Evolutionary conservation across 2,113 vertebrate species (phyloP), one percentile per base, ranked within the genome.

Genomic region (Corythaixoides concolor): DNA sequence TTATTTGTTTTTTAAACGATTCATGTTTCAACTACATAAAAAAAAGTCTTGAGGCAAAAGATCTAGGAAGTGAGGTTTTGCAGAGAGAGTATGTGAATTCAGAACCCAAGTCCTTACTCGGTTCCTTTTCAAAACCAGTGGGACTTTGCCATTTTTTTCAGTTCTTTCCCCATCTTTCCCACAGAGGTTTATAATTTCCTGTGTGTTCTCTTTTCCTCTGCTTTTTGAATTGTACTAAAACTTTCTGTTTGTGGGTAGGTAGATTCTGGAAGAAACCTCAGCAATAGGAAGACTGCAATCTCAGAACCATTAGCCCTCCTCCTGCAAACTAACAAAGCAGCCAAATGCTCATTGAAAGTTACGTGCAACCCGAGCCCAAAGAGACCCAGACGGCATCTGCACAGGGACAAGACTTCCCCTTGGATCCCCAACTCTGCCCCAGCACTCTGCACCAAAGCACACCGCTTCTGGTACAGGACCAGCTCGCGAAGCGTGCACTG

Each of bases 311-410:
- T 8, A 77, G 45, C 43, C 6, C 11, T 8, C 21, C 15, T 77
- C 32, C 63, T 8, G 24, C n/a, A 62, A 73, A 14, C 21, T 58
- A 69, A 35, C 1, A 1, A 69, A 89, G 64, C 41, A 67, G 77
- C 32, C 33, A 64, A 52, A 28, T 10, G 12, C 22, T 39, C 43
- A 73, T 0, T 82, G 19, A 32, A 80, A 69, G 23, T 52, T 17
- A n/a, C 0, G 1, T 32, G 41, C 60, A 32, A 12, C 0, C 3
- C 5, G 18, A 80, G n/a, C 35, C 45, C 72, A 19, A 59, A 45
- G 47, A 47, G 70, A 41, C 14, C 8, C 67, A 73, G 27, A 20
- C 21, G 68, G 33, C 33, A 52, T 37, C 62, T 68, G 35, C 47
- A 52, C 22, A 35, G 47, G 52, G 66, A 58, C 74, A 49, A 89